A percentile compares a stretch with the other conserved stretches of the same genome.
These are phyloP conservation scores for Hydrolagus colliei DNA, from an alignment of 2,797 vertebrate species.

Conservation along the genomic window DNA sequence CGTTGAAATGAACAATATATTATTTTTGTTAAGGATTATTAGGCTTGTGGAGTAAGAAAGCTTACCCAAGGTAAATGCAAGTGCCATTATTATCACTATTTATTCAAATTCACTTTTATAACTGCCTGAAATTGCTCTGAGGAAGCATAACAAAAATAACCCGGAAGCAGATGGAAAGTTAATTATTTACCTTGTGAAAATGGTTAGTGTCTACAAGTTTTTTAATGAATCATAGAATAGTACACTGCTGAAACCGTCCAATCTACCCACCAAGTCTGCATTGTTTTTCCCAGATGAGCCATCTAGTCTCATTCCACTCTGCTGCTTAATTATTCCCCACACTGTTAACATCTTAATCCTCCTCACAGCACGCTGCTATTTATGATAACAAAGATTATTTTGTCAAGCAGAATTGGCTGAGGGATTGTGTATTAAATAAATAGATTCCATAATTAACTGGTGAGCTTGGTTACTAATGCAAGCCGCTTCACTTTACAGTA, in stretches of 20 bases:
- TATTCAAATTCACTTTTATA: conserved; percentile 1
- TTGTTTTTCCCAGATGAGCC: too few relatives aligned
- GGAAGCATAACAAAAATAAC: neutral
- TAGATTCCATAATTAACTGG: neutral
- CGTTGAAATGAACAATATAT: too few relatives aligned
- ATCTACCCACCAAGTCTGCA: too few relatives aligned
- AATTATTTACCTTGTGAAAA: conserved; percentile 4
- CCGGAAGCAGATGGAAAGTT: neutral
- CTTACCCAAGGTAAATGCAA: too few relatives aligned
- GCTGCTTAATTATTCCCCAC: too few relatives aligned
- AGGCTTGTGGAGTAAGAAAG: too few relatives aligned
- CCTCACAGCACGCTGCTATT: neutral
- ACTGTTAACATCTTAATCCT: neutral
- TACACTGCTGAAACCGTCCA: too few relatives aligned
- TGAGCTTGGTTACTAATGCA: neutral
- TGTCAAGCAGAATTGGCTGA: conserved; percentile 3
- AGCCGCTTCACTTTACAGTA: too few relatives aligned
- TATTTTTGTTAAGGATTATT: too few relatives aligned
- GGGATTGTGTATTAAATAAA: neutral
- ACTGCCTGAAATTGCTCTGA: neutral
- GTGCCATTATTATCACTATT: too few relatives aligned
- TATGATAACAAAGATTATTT: neutral
- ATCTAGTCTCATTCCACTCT: too few relatives aligned
- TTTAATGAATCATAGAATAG: neutral
- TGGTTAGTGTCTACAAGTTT: neutral